These are phyloP conservation scores for Caranx melampygus DNA, from an alignment of 2,113 vertebrate genomes.

Conservation along the genomic window DNA sequence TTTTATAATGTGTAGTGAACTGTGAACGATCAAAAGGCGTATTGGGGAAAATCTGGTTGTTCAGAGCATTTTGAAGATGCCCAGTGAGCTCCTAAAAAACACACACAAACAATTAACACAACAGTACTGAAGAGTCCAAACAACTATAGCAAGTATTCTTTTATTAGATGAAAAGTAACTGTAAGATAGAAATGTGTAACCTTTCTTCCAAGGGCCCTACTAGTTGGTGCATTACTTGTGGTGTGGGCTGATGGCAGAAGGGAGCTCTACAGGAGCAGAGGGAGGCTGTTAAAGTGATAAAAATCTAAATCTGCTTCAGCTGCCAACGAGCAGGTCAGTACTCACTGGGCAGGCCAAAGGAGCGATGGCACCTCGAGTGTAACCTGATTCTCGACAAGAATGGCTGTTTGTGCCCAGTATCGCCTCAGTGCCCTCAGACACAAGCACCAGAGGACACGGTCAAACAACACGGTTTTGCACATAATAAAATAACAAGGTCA, in stretches of 20 bases:
- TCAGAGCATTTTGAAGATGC: conserved; percentile 60
- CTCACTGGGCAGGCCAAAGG: conserved; percentile 62
- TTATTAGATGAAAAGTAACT: neutral
- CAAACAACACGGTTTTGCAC: neutral
- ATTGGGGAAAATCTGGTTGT: conserved; percentile 36
- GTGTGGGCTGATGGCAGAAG: neutral
- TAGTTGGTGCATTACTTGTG: neutral
- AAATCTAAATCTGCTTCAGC: neutral
- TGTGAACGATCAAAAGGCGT: conserved; percentile 52
- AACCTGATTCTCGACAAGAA: conserved; percentile 64
- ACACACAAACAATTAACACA: conserved; percentile 9
- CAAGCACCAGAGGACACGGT: conserved; percentile 17
- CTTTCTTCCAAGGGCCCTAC: conserved; percentile 53
- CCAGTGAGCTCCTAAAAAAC: conserved; percentile 68
- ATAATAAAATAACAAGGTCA: neutral
- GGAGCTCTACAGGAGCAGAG: conserved; percentile 42
- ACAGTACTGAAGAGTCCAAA: neutral
- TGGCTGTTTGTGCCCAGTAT: conserved; percentile 17
- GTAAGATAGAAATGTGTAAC: conserved; percentile 7
- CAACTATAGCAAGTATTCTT: neutral
- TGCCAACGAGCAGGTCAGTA: conserved; percentile 8
- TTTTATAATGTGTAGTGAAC: conserved; percentile 68
- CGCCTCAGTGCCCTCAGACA: conserved; percentile 52
- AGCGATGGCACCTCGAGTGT: conserved; percentile 52
- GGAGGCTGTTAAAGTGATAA: conserved; percentile 9